Conservation (phyloP, 2,888 invertebrate genomes). For the Ophioninae sp. region DNA sequence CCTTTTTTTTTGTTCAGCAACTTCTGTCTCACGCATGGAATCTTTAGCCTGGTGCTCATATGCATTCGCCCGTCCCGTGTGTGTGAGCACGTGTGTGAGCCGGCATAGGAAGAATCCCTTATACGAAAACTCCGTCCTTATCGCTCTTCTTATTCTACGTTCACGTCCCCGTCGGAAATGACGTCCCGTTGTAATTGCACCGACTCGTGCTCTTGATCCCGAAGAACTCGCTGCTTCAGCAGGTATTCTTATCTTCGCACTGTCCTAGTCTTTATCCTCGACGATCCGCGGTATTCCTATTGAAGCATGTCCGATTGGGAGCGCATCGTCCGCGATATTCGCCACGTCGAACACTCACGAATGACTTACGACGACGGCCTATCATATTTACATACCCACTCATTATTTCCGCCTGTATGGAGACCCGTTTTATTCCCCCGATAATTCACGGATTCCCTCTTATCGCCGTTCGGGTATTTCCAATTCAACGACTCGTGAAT, state of each 20-base stretch:
- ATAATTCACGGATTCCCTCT: background rate
- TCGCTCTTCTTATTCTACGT: conserved; percentile 30
- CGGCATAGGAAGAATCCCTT: conserved; percentile 13
- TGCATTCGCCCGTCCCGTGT: background rate
- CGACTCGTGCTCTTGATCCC: conserved; percentile 47
- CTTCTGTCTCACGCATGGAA: conserved; percentile 62
- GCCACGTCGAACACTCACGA: conserved; percentile 70
- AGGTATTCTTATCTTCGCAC: conserved; percentile 58
- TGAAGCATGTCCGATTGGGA: conserved; percentile 69
- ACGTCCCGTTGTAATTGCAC: conserved; percentile 63
- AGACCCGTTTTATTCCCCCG: background rate
- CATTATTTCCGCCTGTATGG: conserved; percentile 63
- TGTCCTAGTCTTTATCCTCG: conserved; percentile 49
- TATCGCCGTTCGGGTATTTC: background rate
- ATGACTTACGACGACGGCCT: conserved; percentile 73
- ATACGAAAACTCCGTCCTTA: conserved; percentile 30
- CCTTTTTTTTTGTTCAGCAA: conserved; percentile 40
- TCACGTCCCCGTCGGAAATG: conserved; percentile 53
- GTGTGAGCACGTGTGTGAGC: background rate
- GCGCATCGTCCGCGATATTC: conserved; percentile 67
- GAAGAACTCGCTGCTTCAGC: conserved; percentile 16
- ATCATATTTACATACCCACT: conserved; percentile 74
- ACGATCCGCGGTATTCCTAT: conserved; percentile 62
- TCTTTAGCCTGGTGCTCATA: conserved; percentile 36
- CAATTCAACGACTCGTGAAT: background rate